Base-by-base conservation (phyloP, 1,140 invertebrate genomes). In the Heterodera schachtii region DNA sequence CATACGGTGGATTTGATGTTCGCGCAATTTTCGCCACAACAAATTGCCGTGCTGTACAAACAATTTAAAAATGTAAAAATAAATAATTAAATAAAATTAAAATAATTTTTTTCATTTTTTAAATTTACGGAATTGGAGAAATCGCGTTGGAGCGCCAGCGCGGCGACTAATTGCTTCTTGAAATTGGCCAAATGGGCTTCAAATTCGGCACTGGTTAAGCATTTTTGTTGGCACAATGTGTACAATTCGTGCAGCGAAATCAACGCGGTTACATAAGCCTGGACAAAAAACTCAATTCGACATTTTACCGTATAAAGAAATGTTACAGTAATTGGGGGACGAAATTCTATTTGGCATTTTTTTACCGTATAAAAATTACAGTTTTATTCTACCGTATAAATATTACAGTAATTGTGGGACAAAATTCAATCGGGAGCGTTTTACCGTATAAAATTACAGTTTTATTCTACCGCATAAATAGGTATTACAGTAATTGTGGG, bases 161-260 rank as follows among this genome's bases (percentile, higher is more conserved):
- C 86, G 71, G 57, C 52, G n/a, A 71, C 74, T 47, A 85, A 73
- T 80, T 85, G 81, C 44, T 88, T 80, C 64, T 86, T 86, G 60
- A 85, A 86, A 43, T 76, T 41, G 43, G 49, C 73, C 41, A 85
- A 77, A 57, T 86, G 84, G 52, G 82, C 82, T 60, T 85, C 84
- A 71, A 85, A 85, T 64, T 86, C 84, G 13, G 49, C 41, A 46
- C 43, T 73, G n/a, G 73, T 70, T 41, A 75, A 73, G 71, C 82
- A 87, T 67, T 84, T 85, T n/a, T 84, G 82, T 70, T 83, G 82
- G 3, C 43, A 57, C 79, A 84, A 82, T 70, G 75, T 87, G 76
- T 85, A 86, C 44, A 85, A 75, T 66, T 85, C 84, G 73, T 85
- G 84, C 7, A 85, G 66, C 11, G 85, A 84, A 64, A 85, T 86